Evolutionary conservation across 2,888 invertebrate genomes (phyloP), one percentile per base, ranked within the genome.

Genomic region (Psococerastis gibbosa): DNA sequence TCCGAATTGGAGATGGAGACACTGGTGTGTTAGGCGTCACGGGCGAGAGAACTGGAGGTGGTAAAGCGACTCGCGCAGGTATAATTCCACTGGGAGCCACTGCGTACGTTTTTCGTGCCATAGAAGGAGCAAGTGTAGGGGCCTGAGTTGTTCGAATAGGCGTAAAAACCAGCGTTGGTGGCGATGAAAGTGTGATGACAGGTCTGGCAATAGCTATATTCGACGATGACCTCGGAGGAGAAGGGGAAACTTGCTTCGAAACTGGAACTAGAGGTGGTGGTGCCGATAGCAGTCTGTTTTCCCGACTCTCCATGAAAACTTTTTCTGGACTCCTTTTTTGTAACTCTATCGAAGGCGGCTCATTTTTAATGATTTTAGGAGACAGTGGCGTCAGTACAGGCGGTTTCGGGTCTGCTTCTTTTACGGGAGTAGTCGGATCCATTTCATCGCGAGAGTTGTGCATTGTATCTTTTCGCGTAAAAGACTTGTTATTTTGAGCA

Each of bases 121-220:
- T 16, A 20, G 38, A 20, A 5, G 38, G 3, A 20, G 16, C 16
- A 5, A 13, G 20, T 16, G 20, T 11, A 4, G 38, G 8, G 5
- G 6, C 5, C 4, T 16, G 5, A 22, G 38, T 5, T 13, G 18
- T 38, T 3, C 38, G 9, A 13, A 38, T 38, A 17, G 38, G 38
- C 13, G 38, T 38, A 16, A 38, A 20, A 3, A 38, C 20, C 4
- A 38, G 11, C 38, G 43, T 43, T 15, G 43, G 33, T 11, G 43
- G 22, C 33, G 20, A 32, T 15, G 38, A 38, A n/a, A 35, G 8
- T 9, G 43, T 18, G 18, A 31, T 43, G 15, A 32, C 13, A 20
- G 38, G 38, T 5, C 20, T 3, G 5, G 20, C 38, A 13, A 38
- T 18, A 38, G 38, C 17, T 4, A 38, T 38, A 22, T 38, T 38